Evolutionary conservation across 2,888 invertebrate genomes (phyloP).

Genomic region (Nomada fucata): DNA sequence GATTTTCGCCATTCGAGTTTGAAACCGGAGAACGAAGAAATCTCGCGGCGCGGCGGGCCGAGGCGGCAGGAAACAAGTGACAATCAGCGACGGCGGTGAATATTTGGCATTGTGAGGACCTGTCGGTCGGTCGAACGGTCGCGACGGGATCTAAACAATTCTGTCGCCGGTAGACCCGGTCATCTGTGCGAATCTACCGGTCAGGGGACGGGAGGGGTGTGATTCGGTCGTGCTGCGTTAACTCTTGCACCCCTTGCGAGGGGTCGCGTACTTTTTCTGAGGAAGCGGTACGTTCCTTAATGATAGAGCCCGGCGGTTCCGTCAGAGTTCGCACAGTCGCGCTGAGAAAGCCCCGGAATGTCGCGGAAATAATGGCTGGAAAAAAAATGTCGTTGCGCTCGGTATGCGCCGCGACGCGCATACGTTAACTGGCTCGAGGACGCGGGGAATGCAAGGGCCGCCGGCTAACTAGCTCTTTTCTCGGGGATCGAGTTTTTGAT

Average conservation of each 20-base stretch:
- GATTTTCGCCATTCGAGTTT: slow-evolving; percentile 77
- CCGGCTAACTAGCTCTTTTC: slow-evolving; percentile 79
- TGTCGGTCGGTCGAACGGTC: slow-evolving; percentile 76
- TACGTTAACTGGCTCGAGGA: slow-evolving; percentile 49
- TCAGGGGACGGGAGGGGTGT: slow-evolving; percentile 55
- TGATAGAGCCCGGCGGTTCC: not conserved
- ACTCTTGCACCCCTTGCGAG: slow-evolving; percentile 48
- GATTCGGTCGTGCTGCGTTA: slow-evolving; percentile 30
- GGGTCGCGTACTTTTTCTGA: not conserved
- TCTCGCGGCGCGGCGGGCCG: slow-evolving; percentile 32
- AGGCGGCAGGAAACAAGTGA: slow-evolving; percentile 81
- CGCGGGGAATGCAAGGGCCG: slow-evolving; percentile 50
- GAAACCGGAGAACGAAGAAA: slow-evolving; percentile 61
- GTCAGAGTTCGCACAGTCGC: not conserved
- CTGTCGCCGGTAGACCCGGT: slow-evolving; percentile 54
- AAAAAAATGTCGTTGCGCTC: slow-evolving; percentile 19
- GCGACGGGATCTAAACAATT: slow-evolving; percentile 65
- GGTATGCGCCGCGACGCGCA: slow-evolving; percentile 44
- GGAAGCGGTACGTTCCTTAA: too few relatives aligned
- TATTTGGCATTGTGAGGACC: slow-evolving; percentile 75
- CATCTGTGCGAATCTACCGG: slow-evolving; percentile 71
- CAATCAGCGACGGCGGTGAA: slow-evolving; percentile 79
- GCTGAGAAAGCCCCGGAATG: not conserved
- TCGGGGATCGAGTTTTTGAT: slow-evolving; percentile 80
- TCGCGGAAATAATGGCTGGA: slow-evolving; percentile 19